Conservation (phyloP, 2,888 invertebrate genomes). For the Gymnocheta viridis region DNA sequence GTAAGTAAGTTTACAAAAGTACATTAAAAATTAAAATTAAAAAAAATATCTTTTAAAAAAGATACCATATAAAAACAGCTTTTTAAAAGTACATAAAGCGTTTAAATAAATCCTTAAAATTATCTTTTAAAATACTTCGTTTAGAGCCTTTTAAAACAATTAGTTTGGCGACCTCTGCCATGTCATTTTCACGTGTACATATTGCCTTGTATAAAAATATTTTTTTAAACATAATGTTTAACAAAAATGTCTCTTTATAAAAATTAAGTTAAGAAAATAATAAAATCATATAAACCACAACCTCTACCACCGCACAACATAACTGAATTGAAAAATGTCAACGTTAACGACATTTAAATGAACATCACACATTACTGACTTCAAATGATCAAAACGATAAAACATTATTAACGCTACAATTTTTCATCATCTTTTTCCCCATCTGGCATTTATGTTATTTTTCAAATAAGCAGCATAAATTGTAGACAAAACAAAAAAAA, state of each 20-base stretch:
- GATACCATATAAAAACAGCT: too few species aligned
- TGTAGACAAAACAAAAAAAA: neutral
- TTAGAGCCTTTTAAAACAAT: neutral
- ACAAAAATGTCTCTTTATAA: neutral
- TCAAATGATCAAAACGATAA: constrained; percentile 62
- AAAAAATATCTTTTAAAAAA: too few species aligned
- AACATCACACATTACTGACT: constrained; percentile 59
- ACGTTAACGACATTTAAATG: constrained; percentile 68
- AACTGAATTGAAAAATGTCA: constrained; percentile 63
- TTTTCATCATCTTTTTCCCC: constrained; percentile 38
- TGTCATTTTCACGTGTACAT: neutral
- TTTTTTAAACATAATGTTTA: constrained; percentile 34
- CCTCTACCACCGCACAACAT: constrained; percentile 1
- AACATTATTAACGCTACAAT: constrained; percentile 58
- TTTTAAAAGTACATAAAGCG: too few species aligned
- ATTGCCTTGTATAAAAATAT: neutral
- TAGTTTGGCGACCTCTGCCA: neutral
- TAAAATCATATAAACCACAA: constrained; percentile 19
- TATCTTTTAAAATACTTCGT: too few species aligned
- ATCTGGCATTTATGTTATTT: constrained; percentile 5
- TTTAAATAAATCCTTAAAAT: too few species aligned
- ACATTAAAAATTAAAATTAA: too few species aligned
- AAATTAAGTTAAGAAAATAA: constrained; percentile 2
- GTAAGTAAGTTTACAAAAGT: too few species aligned
- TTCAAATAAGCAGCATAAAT: constrained; percentile 32